These are phyloP conservation scores for Intellagama lesueurii DNA, from an alignment of 2,797 vertebrate species.

Conservation along the genomic window DNA sequence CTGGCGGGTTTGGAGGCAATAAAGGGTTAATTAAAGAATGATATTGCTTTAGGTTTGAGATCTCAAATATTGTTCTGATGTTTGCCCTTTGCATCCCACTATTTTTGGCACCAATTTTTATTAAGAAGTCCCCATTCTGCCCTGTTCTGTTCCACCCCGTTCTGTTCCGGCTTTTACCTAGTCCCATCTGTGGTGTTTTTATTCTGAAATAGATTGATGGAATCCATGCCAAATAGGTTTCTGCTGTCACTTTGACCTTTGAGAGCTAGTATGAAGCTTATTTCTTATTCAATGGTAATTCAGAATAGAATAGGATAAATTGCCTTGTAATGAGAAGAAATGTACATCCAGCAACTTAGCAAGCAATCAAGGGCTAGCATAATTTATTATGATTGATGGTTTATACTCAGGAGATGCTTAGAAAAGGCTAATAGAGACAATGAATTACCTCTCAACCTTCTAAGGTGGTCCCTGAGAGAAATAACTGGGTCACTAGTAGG, in stretches of 20 bases:
- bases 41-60: too few relatives aligned
- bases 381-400: conserved; percentile 30
- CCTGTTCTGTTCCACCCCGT: too few relatives aligned
- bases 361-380: background rate
- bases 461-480: background rate
- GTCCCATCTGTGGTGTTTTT: background rate
- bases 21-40: too few relatives aligned
- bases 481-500: background rate
- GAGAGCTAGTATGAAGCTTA: background rate
- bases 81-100: too few relatives aligned
- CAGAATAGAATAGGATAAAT: conserved; percentile 25
- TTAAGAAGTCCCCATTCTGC: too few relatives aligned
- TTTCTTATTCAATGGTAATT: conserved; percentile 10
- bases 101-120: too few relatives aligned
- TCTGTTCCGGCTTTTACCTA: too few relatives aligned
- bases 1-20: too few relatives aligned
- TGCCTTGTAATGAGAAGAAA: conserved; percentile 26
- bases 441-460: conserved; percentile 22
- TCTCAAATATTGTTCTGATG: too few relatives aligned
- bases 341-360: conserved; percentile 5
- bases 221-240: background rate
- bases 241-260: conserved; percentile 14
- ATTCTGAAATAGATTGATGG: background rate
- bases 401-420: conserved; percentile 19
- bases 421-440: conserved; percentile 19